These are phyloP conservation scores for Drosophila pegasa DNA, from an alignment of 2,888 invertebrate species.

Conservation along the genomic window DNA sequence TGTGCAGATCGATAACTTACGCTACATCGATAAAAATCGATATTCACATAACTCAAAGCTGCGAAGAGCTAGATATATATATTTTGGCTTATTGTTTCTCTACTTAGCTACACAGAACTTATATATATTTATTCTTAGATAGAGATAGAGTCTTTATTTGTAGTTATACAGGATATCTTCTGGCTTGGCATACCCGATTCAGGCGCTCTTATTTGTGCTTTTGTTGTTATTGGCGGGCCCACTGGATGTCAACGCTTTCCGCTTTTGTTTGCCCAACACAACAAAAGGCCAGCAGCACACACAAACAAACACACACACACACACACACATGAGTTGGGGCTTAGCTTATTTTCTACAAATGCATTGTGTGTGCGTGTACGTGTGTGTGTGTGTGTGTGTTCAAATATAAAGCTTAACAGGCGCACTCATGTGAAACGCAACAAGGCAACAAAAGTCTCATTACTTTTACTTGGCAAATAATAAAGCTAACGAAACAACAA, in stretches of 20 bases:
- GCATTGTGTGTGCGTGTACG: constrained; percentile 28
- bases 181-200: neutral
- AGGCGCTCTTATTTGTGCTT: neutral
- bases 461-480: constrained; percentile 81
- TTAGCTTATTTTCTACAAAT: constrained; percentile 42
- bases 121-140: too few relatives aligned
- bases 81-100: neutral
- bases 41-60: neutral
- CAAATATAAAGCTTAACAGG: constrained; percentile 62
- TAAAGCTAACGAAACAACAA: constrained; percentile 61
- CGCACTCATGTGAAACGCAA: constrained; percentile 79
- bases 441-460: constrained; percentile 80
- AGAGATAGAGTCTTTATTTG: neutral
- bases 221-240: constrained; percentile 20
- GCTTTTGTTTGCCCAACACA: constrained; percentile 75
- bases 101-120: neutral
- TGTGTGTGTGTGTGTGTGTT: constrained; percentile 30
- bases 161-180: neutral
- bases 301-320: neutral
- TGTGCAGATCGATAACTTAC: neutral
- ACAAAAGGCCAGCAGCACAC: constrained; percentile 63
- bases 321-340: constrained; percentile 1
- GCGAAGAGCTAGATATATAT: neutral
- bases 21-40: neutral
- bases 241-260: constrained; percentile 71